Percentiles rank a stretch among this genome's conserved stretches.
phyloP scores from a whole-genome alignment of 2,797 vertebrate genomes.

The Squalus acanthias region DNA sequence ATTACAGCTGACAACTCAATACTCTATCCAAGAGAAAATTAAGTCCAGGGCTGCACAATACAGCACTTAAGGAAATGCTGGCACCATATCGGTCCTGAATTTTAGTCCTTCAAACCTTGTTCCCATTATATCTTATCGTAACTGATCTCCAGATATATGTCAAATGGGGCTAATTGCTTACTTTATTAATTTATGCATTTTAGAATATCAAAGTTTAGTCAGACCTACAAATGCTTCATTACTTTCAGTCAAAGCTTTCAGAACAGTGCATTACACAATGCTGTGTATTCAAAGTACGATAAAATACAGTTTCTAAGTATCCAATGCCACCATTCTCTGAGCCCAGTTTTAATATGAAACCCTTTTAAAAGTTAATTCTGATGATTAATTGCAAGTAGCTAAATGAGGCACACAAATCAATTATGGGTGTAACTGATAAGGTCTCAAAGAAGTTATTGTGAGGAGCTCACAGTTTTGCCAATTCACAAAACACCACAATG shows the following conservation, averaged over 20 bases:
- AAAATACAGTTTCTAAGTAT: not conserved
- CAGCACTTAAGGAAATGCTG: not conserved
- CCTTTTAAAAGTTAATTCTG: constrained; percentile 5
- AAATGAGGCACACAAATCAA: constrained; percentile 4
- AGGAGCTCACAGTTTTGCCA: not conserved
- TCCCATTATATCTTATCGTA: not conserved
- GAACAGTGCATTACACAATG: not conserved
- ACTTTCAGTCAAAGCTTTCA: not conserved
- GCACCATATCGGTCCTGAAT: not conserved
- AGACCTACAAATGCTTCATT: not conserved
- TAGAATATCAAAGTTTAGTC: not conserved
- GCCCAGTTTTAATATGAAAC: not conserved
- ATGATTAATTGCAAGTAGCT: constrained; percentile 14
- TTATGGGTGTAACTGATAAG: not conserved
- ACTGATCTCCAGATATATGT: not conserved
- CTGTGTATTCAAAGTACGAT: constrained; percentile 1
- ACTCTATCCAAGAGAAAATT: not conserved
- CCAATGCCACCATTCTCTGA: not conserved
- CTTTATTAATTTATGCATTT: constrained; percentile 24
- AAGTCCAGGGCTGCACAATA: not conserved
- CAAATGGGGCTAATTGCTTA: constrained; percentile 14
- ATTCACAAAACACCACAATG: not conserved
- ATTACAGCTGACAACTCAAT: constrained; percentile 10
- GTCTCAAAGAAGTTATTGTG: not conserved
- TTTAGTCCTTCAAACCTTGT: not conserved